Base-by-base conservation (phyloP, 2,113 vertebrate genomes). In the Nothocercus nigrocapillus region DNA sequence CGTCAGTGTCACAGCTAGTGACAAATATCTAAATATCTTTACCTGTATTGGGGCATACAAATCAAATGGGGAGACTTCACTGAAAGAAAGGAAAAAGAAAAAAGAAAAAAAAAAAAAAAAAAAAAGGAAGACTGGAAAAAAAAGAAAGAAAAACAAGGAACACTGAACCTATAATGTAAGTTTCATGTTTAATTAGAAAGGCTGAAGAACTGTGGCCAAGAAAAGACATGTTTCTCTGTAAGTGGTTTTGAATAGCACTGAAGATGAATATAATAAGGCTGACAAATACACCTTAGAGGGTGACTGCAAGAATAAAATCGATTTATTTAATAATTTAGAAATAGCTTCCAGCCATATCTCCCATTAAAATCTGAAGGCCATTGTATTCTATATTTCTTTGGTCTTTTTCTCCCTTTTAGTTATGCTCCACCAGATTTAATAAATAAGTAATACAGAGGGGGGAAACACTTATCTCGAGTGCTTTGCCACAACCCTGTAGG, bases 261-360 rank as follows among this genome's bases (percentile, higher is more conserved):
- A 97, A 95, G 94, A 96, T 88, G 95, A 95, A 95, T 95, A 96
- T 97, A 97, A 97, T 96, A 95, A 97, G 97, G 94, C 97, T 97
- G 96, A 97, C 96, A 98, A 98, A 98, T 90, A 97, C 91, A 98
- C 97, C 98, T 98, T 93, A 81, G 97, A 98, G 97, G 94, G 93
- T 76, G 49, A 91, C 97, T 97, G 91, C 74, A 91, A 97, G 97
- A 98, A 97, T 88, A 96, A 97, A 97, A 98, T 98, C 56, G 86
- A 98, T 98, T 98, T 97, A 98, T 97, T 98, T 98, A 98, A 98
- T 98, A 98, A 98, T 98, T 98, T 97, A 98, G 96, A 97, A 98
- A 98, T 98, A 94, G 98, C 98, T 98, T 97, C 97, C 94, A 98
- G 98, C 97, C 96, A 97, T 98, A 96, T 97, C 95, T 96, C 96